These are phyloP conservation scores for Metopia argyrocephala DNA, from an alignment of 2,888 invertebrate species.

Conservation along the genomic window DNA sequence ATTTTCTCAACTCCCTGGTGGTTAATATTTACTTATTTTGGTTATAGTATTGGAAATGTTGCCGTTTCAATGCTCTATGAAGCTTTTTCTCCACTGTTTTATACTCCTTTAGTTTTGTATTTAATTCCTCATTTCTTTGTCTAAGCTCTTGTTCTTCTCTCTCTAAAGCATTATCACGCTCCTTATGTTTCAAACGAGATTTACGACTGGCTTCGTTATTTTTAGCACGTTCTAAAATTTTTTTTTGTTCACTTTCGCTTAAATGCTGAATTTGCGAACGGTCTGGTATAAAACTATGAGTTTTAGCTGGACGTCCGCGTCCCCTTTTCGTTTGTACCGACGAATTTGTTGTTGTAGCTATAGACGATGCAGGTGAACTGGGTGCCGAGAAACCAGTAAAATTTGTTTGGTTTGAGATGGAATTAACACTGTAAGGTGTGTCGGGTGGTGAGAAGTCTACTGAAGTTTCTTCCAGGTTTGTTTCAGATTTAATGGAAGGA, in stretches of 20 bases:
- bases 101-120: slow-evolving; percentile 14
- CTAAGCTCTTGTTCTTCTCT: slow-evolving; percentile 48
- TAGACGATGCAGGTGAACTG: slow-evolving; percentile 70
- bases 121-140: slow-evolving; percentile 41
- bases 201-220: slow-evolving; percentile 76
- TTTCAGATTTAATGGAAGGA: slow-evolving; percentile 44
- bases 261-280: slow-evolving; percentile 67
- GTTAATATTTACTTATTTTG: slow-evolving; percentile 7
- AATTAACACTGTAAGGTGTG: slow-evolving; percentile 70
- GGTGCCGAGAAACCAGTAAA: slow-evolving; percentile 68
- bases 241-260: slow-evolving; percentile 70
- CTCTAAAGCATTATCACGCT: slow-evolving; percentile 71
- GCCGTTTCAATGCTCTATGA: slow-evolving; percentile 55
- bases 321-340: slow-evolving; percentile 60
- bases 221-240: slow-evolving; percentile 73
- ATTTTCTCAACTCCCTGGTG: background rate
- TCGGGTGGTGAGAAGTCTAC: slow-evolving; percentile 61
- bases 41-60: slow-evolving; percentile 35
- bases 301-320: slow-evolving; percentile 75
- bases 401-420: slow-evolving; percentile 66
- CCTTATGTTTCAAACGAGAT: slow-evolving; percentile 74
- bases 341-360: slow-evolving; percentile 65
- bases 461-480: slow-evolving; percentile 32
- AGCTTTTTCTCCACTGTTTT: slow-evolving; percentile 54
- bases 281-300: slow-evolving; percentile 75